A percentile compares a stretch with the other conserved stretches of the same genome.
Conservation (phyloP, 2,888 invertebrate genomes). For the Alloscopus bannaensis region DNA sequence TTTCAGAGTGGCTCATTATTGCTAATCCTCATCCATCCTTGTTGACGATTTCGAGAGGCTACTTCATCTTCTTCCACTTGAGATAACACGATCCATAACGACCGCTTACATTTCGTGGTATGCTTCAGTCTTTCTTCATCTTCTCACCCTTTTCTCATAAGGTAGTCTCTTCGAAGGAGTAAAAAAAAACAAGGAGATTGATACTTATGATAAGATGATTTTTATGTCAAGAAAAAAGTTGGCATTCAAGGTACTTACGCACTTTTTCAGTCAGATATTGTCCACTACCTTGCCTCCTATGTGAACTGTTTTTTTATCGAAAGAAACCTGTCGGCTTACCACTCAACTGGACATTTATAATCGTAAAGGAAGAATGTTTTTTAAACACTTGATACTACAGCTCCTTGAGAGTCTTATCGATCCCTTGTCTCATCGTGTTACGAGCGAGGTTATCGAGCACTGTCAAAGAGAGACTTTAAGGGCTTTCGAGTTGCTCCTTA, state of each 20-base stretch:
- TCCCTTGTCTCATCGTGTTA: too few relatives aligned
- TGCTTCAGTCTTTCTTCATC: too few relatives aligned
- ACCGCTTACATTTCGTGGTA: too few relatives aligned
- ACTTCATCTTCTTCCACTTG: constrained; percentile 54
- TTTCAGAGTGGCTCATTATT: too few relatives aligned
- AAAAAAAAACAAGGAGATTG: constrained; percentile 28
- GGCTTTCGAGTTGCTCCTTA: too few relatives aligned
- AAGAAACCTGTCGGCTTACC: constrained; percentile 58
- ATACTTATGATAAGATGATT: constrained; percentile 43
- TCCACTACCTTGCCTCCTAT: constrained; percentile 11
- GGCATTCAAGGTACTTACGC: constrained; percentile 13
- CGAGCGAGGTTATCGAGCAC: too few relatives aligned
- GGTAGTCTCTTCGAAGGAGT: too few relatives aligned
- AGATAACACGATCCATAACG: constrained; percentile 51
- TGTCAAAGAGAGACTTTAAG: too few relatives aligned
- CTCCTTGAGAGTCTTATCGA: too few relatives aligned
- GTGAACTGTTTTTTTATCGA: constrained; percentile 25
- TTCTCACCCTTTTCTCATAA: too few relatives aligned
- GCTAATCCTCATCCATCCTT: constrained; percentile 57
- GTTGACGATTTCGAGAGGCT: constrained; percentile 41
- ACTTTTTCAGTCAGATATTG: constrained; percentile 28
- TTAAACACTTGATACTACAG: too few relatives aligned
- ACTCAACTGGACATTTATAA: constrained; percentile 58
- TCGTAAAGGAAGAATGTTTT: constrained; percentile 21
- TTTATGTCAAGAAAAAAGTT: constrained; percentile 25